A percentile compares a stretch with the other conserved stretches of the same genome.
Evolutionary conservation across 1,140 invertebrate genomes (phyloP).

Genomic region (Papilio aristodemus): DNA sequence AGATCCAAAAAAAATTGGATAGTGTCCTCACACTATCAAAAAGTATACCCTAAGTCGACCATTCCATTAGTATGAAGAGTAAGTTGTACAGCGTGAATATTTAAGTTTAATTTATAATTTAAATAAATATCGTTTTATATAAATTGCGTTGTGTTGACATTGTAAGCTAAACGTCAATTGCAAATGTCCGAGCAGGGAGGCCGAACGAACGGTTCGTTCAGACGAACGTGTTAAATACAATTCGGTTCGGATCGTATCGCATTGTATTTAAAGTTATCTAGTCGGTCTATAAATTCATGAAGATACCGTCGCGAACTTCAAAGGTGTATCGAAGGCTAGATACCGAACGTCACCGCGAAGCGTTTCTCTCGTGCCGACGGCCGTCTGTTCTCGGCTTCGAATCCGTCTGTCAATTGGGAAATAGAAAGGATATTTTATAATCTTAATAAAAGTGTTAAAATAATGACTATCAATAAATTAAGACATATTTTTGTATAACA

Average conservation of each 20-base stretch:
- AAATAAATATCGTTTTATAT: no score
- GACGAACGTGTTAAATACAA: conserved; percentile 7
- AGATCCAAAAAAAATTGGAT: no score
- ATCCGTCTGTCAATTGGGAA: neutral
- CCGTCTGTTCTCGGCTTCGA: neutral
- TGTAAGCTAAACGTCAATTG: neutral
- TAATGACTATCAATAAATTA: neutral
- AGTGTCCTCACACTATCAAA: no score
- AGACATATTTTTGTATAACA: neutral
- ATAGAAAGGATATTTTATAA: neutral
- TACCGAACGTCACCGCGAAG: neutral
- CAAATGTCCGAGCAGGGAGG: neutral
- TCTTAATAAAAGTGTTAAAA: neutral
- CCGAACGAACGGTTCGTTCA: neutral
- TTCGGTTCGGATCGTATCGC: neutral
- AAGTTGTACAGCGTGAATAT: no score
- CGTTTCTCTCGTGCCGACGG: neutral
- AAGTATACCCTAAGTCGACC: no score
- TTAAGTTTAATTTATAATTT: no score
- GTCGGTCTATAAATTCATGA: conserved; percentile 27
- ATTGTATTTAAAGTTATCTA: conserved; percentile 27
- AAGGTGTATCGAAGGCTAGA: neutral
- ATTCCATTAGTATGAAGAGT: no score
- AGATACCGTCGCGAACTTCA: conserved; percentile 23
- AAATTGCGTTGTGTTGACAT: neutral